Evolutionary conservation across 2,888 invertebrate genomes (phyloP), one percentile per base, ranked within the genome.

Genomic region (Temnothorax rugatulus): DNA sequence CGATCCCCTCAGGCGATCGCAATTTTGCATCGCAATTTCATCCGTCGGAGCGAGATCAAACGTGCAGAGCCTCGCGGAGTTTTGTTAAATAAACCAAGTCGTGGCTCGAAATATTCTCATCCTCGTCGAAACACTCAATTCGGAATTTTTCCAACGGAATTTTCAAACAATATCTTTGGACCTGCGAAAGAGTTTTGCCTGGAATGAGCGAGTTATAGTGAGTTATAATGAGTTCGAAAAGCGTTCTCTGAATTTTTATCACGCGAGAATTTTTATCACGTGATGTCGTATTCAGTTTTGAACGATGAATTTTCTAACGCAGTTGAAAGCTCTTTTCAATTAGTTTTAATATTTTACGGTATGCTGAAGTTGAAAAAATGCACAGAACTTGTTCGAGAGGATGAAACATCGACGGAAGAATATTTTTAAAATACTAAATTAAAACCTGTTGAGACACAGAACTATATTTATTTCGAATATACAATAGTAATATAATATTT

Each of bases 21-120:
- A 29, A 29, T 21, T 79, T 47, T 76, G 50, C 83, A 76, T 73
- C n/a, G 57, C 71, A 18, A 73, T 82, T 79, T 61, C 18, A 74
- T 66, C 29, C 34, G 34, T 44, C 54, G 47, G 71, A 11, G 13
- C 21, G 64, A 64, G 64, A 76, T 82, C 57, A 29, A 82, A 47
- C 38, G 59, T n/a, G 7, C 47, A 59, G 9, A 59, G 9, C 21
- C 5, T 38, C 34, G 38, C 18, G 13, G 34, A 44, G 21, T 71
- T 71, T 47, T 47, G 38, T 47, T 47, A 47, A 69, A 76, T 18
- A 38, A 76, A 57, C n/a, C 54, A 29, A 15, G 15, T 54, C 66
- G 52, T n/a, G 52, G 1, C 41, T 41, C 41, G 9, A 41, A 44
- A 66, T 54, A 66, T 44, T 25, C 34, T 64, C 52, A 54, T 64